These are phyloP conservation scores for Dufourea novaeangliae DNA, from an alignment of 1,140 invertebrate genomes.

Conservation along the genomic window DNA sequence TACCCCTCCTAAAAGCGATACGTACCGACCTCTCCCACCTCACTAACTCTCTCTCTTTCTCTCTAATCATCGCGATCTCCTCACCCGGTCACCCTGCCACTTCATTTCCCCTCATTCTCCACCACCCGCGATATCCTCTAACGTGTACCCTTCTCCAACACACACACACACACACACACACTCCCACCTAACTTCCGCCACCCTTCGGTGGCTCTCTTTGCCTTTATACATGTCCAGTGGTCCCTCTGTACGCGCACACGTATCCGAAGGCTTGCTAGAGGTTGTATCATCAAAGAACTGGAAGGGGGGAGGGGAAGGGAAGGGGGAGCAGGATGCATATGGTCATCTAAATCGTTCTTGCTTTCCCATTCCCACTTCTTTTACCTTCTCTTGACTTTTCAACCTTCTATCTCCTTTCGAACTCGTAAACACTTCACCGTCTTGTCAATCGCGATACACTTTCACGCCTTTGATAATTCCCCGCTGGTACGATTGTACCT, in stretches of 20 bases:
- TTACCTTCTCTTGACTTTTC: constrained; percentile 19
- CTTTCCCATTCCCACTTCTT: constrained; percentile 4
- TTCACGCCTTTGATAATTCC: constrained; percentile 20
- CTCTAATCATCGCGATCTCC: constrained; percentile 14
- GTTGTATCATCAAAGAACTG: constrained; percentile 25
- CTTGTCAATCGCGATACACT: constrained; percentile 39
- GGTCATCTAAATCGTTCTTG: constrained; percentile 28
- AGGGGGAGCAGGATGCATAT: constrained; percentile 17
- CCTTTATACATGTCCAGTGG: constrained; percentile 5
- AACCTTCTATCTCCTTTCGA: constrained; percentile 23
- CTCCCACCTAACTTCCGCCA: constrained; percentile 40
- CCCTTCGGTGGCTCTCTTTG: constrained; percentile 1
- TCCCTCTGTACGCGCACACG: constrained; percentile 12
- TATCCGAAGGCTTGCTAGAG: constrained; percentile 12
- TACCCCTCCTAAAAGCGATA: constrained; percentile 36
- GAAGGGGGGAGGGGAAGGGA: constrained; percentile 15
- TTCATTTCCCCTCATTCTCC: constrained; percentile 21
- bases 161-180: not conserved
- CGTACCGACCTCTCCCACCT: not conserved
- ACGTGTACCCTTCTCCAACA: constrained; percentile 21
- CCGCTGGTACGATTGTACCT: not conserved
- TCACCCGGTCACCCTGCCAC: not conserved
- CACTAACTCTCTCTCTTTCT: too few relatives aligned
- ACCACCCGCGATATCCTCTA: not conserved
- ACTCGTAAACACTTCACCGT: constrained; percentile 33